These are phyloP conservation scores for Dynastes tityus DNA, from an alignment of 2,888 invertebrate genomes.

Conservation along the genomic window DNA sequence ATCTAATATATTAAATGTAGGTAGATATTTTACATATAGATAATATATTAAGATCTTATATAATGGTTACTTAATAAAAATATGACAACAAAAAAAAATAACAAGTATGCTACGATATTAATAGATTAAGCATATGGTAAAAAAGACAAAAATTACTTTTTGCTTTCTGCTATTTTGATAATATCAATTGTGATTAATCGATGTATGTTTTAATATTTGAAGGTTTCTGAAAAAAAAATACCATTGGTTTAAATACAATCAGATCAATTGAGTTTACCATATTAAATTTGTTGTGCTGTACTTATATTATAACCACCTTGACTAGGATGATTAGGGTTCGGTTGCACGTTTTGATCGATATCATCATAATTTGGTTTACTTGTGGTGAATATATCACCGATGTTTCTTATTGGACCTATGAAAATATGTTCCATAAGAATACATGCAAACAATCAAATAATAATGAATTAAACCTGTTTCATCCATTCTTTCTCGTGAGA, in stretches of 20 bases:
- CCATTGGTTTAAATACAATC: slow-evolving; percentile 30
- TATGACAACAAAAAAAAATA: slow-evolving; percentile 1
- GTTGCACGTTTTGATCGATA: slow-evolving; percentile 47
- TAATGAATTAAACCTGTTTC: slow-evolving; percentile 43
- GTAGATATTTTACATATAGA: not conserved
- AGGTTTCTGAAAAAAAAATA: slow-evolving; percentile 22
- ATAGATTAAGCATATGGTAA: slow-evolving; percentile 7
- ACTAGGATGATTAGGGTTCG: slow-evolving; percentile 43
- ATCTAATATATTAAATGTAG: slow-evolving; percentile 21
- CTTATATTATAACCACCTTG: slow-evolving; percentile 52
- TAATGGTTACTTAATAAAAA: slow-evolving; percentile 9
- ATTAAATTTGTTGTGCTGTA: slow-evolving; percentile 51
- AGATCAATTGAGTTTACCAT: slow-evolving; percentile 19
- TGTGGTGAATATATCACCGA: slow-evolving; percentile 50
- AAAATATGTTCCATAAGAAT: not conserved
- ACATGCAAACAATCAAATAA: not conserved
- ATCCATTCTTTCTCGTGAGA: slow-evolving; percentile 42
- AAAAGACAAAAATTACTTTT: not conserved
- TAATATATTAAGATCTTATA: slow-evolving; percentile 3
- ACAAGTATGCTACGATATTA: slow-evolving; percentile 1
- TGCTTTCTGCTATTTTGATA: not conserved
- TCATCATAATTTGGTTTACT: slow-evolving; percentile 53
- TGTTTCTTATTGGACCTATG: slow-evolving; percentile 50
- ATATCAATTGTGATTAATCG: not conserved
- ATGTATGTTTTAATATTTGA: slow-evolving; percentile 24